Evolutionary conservation across 2,888 invertebrate species (phyloP), one percentile per base, ranked within the genome.

Genomic region (Hemithea aestivaria): DNA sequence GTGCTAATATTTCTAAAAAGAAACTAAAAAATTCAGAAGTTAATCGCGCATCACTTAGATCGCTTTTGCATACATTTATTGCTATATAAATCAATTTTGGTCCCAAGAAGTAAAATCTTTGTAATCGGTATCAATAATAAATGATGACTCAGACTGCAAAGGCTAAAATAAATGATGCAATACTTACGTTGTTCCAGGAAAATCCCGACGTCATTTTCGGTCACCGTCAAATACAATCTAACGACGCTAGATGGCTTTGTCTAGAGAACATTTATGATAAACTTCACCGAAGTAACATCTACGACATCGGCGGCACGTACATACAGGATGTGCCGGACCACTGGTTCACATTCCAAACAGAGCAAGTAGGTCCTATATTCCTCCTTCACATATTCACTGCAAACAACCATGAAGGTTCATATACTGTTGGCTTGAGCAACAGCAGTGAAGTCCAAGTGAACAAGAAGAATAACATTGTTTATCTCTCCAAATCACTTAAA

Each of bases 271-370:
- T 82, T 7, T 81, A 78, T 42, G 59, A 72, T 22, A 85, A 84
- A 51, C 61, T 82, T 2, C 60, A 78, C 35, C 58, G 83, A 3
- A 73, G 77, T 0, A 74, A 77, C 45, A 64, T 72, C 9, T 84
- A 83, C 38, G 81, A 84, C 29, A 66, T 85, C 10, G 87, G 87
- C 7, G 80, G 83, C 12, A 79, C 85, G 0, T 77, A 78, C 38
- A 64, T 68, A 16, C 56, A 71, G 11, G 71, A 79, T 26, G 57
- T 72, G 1, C 62, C 72, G 0, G 81, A 84, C 40, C 78, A 63
- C 42, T 79, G 81, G 75, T 82, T 85, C 37, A 58, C 70, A 6
- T 79, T 44, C 45, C 74, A 68, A 54, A 72, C 73, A 0, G 82
- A 83, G 47, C 66, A 65, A 50, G 59, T 75, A 0, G 62, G 65